Evolutionary conservation across 2,888 invertebrate species (phyloP), one percentile per base, ranked within the genome.

Genomic region (Strigamia maritima): DNA sequence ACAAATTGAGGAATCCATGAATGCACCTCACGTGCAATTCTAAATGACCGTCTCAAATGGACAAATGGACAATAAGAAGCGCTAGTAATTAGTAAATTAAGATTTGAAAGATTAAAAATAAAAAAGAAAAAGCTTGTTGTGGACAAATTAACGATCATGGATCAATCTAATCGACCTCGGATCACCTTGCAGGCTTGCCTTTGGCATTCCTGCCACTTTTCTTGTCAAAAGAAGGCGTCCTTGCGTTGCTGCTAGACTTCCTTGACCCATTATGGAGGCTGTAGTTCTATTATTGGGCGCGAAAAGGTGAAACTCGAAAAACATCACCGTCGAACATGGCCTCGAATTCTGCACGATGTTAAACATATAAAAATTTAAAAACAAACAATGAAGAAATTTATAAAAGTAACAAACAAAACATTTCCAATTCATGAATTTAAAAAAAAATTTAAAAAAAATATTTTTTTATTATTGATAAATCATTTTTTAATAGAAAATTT

Each of bases 191-290:
- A 10, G 49, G 49, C 49, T 49, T 49, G 49, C 49, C 49, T 49
- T 49, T 49, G 49, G 49, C 49, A 49, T 49, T 49, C 49, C 49
- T n/a, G 49, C 49, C 49, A 49, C 49, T 49, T 49, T 49, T 49
- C 49, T 49, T 49, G 49, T 49, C 49, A 49, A 49, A 49, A 49
- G 49, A 49, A n/a, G 49, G 49, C 49, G 49, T 49, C 49, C 49
- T 49, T 49, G 49, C 49, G 49, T 49, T 49, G 14, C 49, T 49
- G 49, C 49, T 49, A 49, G 49, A 49, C 49, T n/a, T 49, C 49
- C 49, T 49, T 49, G 49, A 49, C 49, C 49, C 49, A 49, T 49
- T 49, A 49, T 49, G 49, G 49, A 49, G 49, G 10, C 31, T 31
- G 31, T 6, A 31, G 31, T 31, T 31, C 31, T 31, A 31, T 49